phyloP scores from a whole-genome alignment of 2,888 invertebrate species.

The Anoplius nigerrimus region DNA sequence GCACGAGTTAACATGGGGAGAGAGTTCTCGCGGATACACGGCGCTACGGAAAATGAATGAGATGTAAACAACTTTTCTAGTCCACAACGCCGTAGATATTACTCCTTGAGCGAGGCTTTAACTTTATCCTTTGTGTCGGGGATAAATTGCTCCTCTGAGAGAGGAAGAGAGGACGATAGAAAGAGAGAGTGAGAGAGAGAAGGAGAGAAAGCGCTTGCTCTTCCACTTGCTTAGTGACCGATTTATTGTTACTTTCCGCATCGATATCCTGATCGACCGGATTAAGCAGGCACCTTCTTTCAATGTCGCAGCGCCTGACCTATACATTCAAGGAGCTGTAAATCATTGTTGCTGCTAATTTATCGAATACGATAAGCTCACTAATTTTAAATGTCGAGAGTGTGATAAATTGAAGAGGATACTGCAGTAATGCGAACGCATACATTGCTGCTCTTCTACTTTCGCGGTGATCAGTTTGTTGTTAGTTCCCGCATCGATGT shows the following conservation, averaged over 20 bases:
- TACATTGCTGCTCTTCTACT: too few relatives aligned
- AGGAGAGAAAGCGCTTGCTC: background rate
- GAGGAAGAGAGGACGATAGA: too few relatives aligned
- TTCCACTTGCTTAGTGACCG: conserved; percentile 4
- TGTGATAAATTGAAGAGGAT: too few relatives aligned
- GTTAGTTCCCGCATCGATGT: too few relatives aligned
- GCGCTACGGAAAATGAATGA: conserved; percentile 53
- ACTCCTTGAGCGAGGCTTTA: background rate
- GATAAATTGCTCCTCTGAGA: background rate
- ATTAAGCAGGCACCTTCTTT: background rate
- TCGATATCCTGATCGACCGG: background rate
- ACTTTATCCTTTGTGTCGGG: conserved; percentile 11
- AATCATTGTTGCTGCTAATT: too few relatives aligned
- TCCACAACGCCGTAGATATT: conserved; percentile 8
- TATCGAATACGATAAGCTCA: too few relatives aligned
- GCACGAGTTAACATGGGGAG: conserved; percentile 38
- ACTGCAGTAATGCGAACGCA: too few relatives aligned
- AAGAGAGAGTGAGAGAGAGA: background rate
- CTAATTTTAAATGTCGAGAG: too few relatives aligned
- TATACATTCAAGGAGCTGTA: too few relatives aligned
- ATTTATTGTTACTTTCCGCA: conserved; percentile 9
- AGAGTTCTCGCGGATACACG: conserved; percentile 28
- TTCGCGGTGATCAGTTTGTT: too few relatives aligned
- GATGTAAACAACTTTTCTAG: conserved; percentile 58
- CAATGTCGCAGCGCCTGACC: too few relatives aligned